Percentiles rank a stretch among this genome's conserved stretches.
Evolutionary conservation across 2,113 vertebrate genomes (phyloP).

Genomic region (Alectura lathami): DNA sequence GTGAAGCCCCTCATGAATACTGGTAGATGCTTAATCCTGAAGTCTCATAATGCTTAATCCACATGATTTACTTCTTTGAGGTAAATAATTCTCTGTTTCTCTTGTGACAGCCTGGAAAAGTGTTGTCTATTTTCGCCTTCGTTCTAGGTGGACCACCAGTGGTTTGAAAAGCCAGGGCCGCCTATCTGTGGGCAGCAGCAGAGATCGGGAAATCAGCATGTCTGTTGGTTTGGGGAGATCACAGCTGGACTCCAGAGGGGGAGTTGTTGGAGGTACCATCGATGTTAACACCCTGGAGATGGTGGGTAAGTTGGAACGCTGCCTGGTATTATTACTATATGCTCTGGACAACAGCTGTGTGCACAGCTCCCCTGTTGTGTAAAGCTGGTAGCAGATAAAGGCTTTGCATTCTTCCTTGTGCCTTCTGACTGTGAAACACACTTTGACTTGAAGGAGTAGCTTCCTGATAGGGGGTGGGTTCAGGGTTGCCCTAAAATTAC

Average conservation of each 20-base stretch:
- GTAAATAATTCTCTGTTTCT: not conserved
- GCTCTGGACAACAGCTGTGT: not conserved
- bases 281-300: conserved; percentile 98
- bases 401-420: not conserved
- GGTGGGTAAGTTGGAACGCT: conserved; percentile 89
- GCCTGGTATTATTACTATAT: not conserved
- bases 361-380: not conserved
- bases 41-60: not conserved
- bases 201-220: conserved; percentile 97
- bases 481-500: not conserved
- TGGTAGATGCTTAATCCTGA: not conserved
- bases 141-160: conserved; percentile 94
- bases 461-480: not conserved
- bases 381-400: not conserved
- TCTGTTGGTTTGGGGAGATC: conserved; percentile 95
- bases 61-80: not conserved
- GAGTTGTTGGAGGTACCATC: conserved; percentile 97
- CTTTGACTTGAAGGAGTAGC: not conserved
- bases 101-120: not conserved
- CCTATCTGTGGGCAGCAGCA: conserved; percentile 94
- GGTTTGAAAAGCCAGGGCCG: conserved; percentile 98
- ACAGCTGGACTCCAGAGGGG: conserved; percentile 96
- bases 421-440: not conserved
- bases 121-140: not conserved
- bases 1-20: not conserved